Evolutionary conservation across 53 echinoderm and acorn worm genomes (phyloP), one percentile per base, ranked within the genome.

Genomic region (Mesocentrotus franciscanus): DNA sequence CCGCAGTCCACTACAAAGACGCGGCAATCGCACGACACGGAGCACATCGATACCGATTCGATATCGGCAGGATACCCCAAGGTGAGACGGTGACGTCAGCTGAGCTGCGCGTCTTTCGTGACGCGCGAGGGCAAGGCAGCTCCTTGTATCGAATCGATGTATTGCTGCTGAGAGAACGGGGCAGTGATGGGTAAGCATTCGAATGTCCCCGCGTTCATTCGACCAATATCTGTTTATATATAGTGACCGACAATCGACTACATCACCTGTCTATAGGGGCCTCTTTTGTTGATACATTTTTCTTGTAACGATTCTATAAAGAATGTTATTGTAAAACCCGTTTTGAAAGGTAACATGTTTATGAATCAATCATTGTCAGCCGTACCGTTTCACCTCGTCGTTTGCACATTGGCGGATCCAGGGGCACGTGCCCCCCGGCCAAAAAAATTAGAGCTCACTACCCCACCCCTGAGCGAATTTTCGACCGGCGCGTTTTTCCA

Each of bases 41-140:
- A 2, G 93, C 85, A 12, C 97, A 98, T 96, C 97, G 99, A 17
- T 98, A 96, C 71, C 96, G 98, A 26, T 98, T 98, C 79, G 99
- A 97, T 71, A 93, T 97, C 61, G 97, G 96, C 17, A 93, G 96
- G 20, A 96, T 98, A 66, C 97, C 98, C 0, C 92, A 93, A 15
- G 97, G 97, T 27, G 99, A 99, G 75, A 97, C 96, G 5, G 96
- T 99, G 17, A 99, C 97, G 15, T 95, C 97, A 71, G 99, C 99
- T 4, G 99, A 99, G 83, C 90, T 99, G 27, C 95, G 99, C 72
- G 94, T 99, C 30, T 99, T 95, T 59, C 95, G 97, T 30, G 96
- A 97, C 34, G 66, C 95, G 56, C 89, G 89, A 20, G 95, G 75
- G 13, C 90, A 95, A 90, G 72, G 66, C 27, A 58, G 90, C 32